Conservation (phyloP, 2,888 invertebrate genomes). For the Keiferia lycopersicella region DNA sequence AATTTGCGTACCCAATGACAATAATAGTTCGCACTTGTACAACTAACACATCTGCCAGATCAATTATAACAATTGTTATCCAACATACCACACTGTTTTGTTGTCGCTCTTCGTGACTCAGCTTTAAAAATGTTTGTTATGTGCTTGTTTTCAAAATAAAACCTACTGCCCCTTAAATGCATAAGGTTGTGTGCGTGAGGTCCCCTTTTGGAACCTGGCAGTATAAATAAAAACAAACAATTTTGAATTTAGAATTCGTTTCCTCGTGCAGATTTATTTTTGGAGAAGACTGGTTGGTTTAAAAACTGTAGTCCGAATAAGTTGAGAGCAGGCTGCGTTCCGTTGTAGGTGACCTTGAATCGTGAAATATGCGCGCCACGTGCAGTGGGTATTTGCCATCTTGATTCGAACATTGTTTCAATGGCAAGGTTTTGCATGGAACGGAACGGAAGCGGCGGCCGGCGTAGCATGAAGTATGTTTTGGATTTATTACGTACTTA, state of each 20-base stretch:
- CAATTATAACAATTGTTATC: constrained; percentile 28
- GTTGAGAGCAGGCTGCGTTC: constrained; percentile 35
- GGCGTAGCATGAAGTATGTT: no score
- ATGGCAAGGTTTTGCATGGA: constrained; percentile 32
- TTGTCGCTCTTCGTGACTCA: constrained; percentile 20
- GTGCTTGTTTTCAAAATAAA: constrained; percentile 23
- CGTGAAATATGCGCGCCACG: constrained; percentile 57
- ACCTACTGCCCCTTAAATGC: background rate
- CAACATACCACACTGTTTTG: constrained; percentile 17
- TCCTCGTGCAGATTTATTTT: background rate
- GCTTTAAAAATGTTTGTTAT: constrained; percentile 16
- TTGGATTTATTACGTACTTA: background rate
- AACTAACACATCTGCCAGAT: constrained; percentile 23
- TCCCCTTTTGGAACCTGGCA: background rate
- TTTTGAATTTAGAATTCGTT: background rate
- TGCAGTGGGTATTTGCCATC: constrained; percentile 39
- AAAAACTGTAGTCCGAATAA: background rate
- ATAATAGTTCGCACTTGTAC: constrained; percentile 20
- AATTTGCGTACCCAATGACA: background rate
- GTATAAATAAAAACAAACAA: constrained; percentile 1
- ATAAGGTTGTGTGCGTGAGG: background rate
- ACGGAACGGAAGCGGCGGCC: constrained; percentile 24
- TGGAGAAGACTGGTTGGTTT: background rate
- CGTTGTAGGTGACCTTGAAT: constrained; percentile 44
- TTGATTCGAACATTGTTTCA: constrained; percentile 29